Conservation (phyloP, 2,797 vertebrate species). For the Pipistrellus pygmaeus region DNA sequence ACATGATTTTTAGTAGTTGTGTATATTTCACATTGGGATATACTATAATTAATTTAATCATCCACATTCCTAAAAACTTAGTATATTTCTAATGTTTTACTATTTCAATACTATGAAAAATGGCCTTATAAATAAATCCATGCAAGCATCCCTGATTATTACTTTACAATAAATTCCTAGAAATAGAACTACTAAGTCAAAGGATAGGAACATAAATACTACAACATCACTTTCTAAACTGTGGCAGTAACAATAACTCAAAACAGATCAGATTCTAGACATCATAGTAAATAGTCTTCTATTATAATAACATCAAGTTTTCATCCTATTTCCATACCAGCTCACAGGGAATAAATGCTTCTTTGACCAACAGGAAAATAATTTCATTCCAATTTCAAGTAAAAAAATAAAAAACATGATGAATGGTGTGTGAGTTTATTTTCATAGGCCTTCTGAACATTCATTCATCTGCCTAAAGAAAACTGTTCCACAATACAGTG, state of each 20-base stretch:
- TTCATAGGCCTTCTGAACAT: conserved; percentile 52
- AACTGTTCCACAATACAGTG: conserved; percentile 38
- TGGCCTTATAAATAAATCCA: background rate
- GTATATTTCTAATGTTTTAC: conserved; percentile 31
- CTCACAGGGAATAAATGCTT: conserved; percentile 13
- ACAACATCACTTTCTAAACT: background rate
- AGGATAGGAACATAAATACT: conserved; percentile 4
- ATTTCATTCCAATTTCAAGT: conserved; percentile 44
- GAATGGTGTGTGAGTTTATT: conserved; percentile 72
- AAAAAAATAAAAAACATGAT: conserved; percentile 54
- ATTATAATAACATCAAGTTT: conserved; percentile 6
- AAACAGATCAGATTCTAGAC: background rate
- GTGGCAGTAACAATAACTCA: background rate
- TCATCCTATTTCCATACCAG: background rate
- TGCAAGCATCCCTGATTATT: background rate
- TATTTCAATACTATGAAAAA: conserved; percentile 40
- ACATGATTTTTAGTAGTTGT: background rate
- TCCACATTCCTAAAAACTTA: background rate
- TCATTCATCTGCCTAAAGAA: conserved; percentile 54
- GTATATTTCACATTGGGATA: conserved; percentile 7
- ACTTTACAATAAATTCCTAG: conserved; percentile 44
- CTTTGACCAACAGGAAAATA: conserved; percentile 52
- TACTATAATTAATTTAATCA: conserved; percentile 53
- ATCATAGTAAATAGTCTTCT: background rate
- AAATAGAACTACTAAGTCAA: conserved; percentile 26